Base-by-base conservation (phyloP, 2,797 vertebrate genomes). In the Sorex maritimensis region DNA sequence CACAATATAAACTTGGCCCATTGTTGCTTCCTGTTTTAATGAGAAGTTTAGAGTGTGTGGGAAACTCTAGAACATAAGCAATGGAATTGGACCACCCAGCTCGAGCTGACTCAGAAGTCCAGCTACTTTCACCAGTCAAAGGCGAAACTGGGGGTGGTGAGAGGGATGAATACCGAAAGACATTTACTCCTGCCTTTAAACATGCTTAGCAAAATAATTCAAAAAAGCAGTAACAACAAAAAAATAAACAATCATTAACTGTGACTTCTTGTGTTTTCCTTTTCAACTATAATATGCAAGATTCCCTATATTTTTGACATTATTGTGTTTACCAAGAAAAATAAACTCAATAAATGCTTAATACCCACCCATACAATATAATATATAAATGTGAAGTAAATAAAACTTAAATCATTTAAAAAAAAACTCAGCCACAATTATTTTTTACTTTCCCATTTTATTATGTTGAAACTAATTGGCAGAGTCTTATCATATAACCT, bases 321-420 rank as follows among this genome's bases (percentile, higher is more conserved):
- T 91, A 89, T 85, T 92, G 41, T 92, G 28, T 12, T 90, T 94
- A 87, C 34, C 34, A 26, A 87, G 49, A 88, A 41, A 89, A 95
- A 86, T 44, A 90, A 67, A 10, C 9, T 65, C 63, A 65, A 26
- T 10, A 28, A 67, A 28, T 28, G 8, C 61, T 4, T 24, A 63
- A 63, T 4, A 67, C 26, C 65, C 26, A 10, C 65, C 28, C 24
- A 28, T 2, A 3, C 2, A 10, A 26, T 28, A 68, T 44, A 72
- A 85, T 34, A 2, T 80, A n/a, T n/a, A 38, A 74, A 78, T 82
- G 19, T 65, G 21, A 92, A 84, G 79, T 67, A 30, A 72, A 91
- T 88, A 73, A 77, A 68, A 80, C 86, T 73, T 77, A 90, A 46
- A 86, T 30, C 28, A 79, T 55, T 90, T 83, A 65, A 93, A 93